Conservation (phyloP, 2,888 invertebrate genomes). For the Horisme vitalbata region DNA sequence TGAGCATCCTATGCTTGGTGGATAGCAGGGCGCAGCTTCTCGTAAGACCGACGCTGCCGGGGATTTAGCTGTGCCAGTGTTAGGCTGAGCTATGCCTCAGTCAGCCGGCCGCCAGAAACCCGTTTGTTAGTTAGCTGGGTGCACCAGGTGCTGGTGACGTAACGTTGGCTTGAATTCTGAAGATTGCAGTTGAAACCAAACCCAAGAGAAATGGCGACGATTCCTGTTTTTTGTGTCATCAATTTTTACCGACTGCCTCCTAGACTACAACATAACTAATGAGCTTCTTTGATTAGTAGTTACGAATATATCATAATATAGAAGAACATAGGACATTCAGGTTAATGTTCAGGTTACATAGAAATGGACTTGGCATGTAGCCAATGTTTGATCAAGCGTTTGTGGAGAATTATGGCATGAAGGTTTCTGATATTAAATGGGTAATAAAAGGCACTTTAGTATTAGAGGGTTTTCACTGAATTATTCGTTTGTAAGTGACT, state of each 20-base stretch:
- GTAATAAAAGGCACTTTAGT: slow-evolving; percentile 8
- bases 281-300: slow-evolving; percentile 8
- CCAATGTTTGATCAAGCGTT: slow-evolving; percentile 29
- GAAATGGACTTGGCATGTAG: slow-evolving; percentile 15
- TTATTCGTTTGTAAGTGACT: neutral
- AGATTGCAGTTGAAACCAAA: too few relatives aligned
- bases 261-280: slow-evolving; percentile 15
- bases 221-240: too few relatives aligned
- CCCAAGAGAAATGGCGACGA: too few relatives aligned
- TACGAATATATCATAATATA: slow-evolving; percentile 5
- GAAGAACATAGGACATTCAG: neutral
- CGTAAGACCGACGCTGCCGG: too few relatives aligned
- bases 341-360: slow-evolving; percentile 12
- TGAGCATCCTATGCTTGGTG: too few relatives aligned
- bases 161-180: too few relatives aligned
- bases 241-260: slow-evolving; percentile 1
- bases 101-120: too few relatives aligned
- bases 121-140: too few relatives aligned
- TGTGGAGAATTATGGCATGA: slow-evolving; percentile 13
- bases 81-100: too few relatives aligned
- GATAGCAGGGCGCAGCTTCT: too few relatives aligned
- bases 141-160: too few relatives aligned
- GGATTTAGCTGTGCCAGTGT: too few relatives aligned
- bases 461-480: slow-evolving; percentile 1
- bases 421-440: slow-evolving; percentile 17